A percentile compares a stretch with the other conserved stretches of the same genome.
phyloP scores from a whole-genome alignment of 2,113 vertebrate species.

The Myotis yumanensis region DNA sequence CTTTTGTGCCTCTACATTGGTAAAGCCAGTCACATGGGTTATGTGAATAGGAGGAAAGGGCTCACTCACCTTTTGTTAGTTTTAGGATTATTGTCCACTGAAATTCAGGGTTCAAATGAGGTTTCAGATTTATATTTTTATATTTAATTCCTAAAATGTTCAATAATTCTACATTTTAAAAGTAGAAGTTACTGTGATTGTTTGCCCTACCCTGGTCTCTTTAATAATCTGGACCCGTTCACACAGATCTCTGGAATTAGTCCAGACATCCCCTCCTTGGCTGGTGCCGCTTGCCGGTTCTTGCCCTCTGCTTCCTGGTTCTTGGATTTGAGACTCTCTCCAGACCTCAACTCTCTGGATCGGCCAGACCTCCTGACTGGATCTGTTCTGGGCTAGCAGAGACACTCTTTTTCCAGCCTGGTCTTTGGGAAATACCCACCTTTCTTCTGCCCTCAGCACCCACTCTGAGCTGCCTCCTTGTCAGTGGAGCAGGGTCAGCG shows the following conservation, averaged over 20 bases:
- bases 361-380: neutral
- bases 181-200: neutral
- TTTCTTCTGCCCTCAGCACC: neutral
- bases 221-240: neutral
- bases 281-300: neutral
- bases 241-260: neutral
- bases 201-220: neutral
- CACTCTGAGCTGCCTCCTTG: neutral
- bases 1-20: neutral
- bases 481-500: no score
- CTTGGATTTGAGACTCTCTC: neutral
- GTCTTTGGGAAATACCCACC: neutral
- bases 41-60: neutral
- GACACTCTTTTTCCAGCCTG: neutral
- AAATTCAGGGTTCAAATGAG: neutral
- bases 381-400: neutral
- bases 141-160: neutral
- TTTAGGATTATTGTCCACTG: neutral
- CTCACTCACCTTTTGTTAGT: neutral
- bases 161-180: neutral
- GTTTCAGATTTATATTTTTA: neutral
- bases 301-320: neutral
- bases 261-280: neutral
- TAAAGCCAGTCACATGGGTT: neutral
- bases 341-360: neutral